These are phyloP conservation scores for Pterophyllum scalare DNA, from an alignment of 2,113 vertebrate species.

Conservation along the genomic window DNA sequence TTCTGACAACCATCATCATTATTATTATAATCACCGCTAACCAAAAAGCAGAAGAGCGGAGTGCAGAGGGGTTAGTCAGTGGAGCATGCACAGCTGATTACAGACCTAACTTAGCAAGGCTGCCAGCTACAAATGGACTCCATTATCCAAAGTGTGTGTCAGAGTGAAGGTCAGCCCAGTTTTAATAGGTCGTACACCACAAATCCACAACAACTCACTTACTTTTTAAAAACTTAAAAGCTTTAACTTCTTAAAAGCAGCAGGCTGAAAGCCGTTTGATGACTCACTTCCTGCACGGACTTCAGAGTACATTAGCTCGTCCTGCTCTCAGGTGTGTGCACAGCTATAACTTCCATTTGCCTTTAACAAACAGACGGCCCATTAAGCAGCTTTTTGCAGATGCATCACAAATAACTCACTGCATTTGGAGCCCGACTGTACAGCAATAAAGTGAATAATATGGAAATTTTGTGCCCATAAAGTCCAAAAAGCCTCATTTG, in stretches of 20 bases:
- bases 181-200: constrained; percentile 5
- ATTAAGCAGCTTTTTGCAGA: constrained; percentile 10
- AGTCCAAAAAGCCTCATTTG: not conserved
- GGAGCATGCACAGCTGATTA: constrained; percentile 43
- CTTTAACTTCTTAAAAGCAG: not conserved
- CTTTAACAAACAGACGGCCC: constrained; percentile 3
- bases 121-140: constrained; percentile 22
- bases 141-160: constrained; percentile 29
- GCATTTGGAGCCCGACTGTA: constrained; percentile 11
- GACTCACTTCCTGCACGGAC: not conserved
- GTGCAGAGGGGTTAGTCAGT: constrained; percentile 21
- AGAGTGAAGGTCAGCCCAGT: constrained; percentile 12
- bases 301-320: not conserved
- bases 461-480: not conserved
- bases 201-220: constrained; percentile 1
- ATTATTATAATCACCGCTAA: constrained; percentile 41
- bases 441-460: constrained; percentile 1
- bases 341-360: not conserved
- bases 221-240: not conserved
- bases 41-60: constrained; percentile 36
- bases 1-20: constrained; percentile 14
- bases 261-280: not conserved
- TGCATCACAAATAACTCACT: constrained; percentile 16
- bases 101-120: constrained; percentile 17
- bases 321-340: not conserved